phyloP scores from a whole-genome alignment of 2,888 invertebrate species.

The Agrochola lychnidis region DNA sequence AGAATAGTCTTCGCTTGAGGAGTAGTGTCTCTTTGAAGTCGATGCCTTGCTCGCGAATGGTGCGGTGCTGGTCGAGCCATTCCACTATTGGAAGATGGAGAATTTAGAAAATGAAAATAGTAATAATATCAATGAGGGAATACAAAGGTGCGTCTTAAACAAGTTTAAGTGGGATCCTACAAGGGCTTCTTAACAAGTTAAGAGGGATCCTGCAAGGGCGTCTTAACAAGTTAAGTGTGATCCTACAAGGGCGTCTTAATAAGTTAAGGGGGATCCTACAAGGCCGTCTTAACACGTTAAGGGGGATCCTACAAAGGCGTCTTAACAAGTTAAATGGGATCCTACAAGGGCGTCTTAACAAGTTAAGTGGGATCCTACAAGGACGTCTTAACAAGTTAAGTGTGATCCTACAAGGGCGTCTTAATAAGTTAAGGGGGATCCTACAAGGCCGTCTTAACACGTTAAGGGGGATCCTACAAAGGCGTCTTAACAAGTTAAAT shows the following conservation, averaged over 20 bases:
- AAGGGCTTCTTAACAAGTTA: no score
- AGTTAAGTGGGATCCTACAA: no score
- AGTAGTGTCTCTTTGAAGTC: constrained; percentile 97
- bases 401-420: no score
- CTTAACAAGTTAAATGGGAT: no score
- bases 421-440: no score
- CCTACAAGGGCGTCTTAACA: no score
- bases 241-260: no score
- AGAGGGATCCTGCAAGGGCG: no score
- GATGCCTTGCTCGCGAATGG: constrained; percentile 98
- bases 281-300: neutral
- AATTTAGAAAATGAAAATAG: neutral
- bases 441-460: no score
- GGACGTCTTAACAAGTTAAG: neutral
- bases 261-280: no score
- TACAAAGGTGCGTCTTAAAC: neutral
- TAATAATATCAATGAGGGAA: neutral
- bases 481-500: neutral
- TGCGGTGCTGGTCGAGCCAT: constrained; percentile 99
- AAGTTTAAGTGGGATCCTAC: neutral
- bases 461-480: no score
- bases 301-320: neutral
- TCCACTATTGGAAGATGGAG: constrained; percentile 90
- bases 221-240: neutral
- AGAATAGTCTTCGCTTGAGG: constrained; percentile 98